Conservation (phyloP, 92 coral and sea anemone species). For the Porites lobata region DNA sequence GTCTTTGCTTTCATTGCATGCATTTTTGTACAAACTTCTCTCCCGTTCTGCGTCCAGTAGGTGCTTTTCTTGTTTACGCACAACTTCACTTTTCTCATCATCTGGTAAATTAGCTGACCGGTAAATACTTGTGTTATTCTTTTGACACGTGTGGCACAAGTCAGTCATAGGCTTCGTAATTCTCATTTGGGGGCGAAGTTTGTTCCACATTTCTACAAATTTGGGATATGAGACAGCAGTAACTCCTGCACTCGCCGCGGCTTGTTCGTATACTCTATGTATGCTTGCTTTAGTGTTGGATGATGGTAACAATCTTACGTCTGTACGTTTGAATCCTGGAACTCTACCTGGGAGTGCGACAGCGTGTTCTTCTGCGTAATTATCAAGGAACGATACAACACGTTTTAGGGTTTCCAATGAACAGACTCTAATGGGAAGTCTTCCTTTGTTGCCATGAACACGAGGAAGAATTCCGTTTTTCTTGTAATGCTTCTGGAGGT, state of each 20-base stretch:
- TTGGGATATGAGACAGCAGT: constrained; percentile 51
- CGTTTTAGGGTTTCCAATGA: constrained; percentile 14
- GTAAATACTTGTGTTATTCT: constrained; percentile 31
- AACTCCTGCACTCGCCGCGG: neutral
- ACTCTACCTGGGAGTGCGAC: constrained; percentile 54
- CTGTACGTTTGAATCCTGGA: constrained; percentile 42
- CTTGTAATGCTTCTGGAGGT: constrained; percentile 37
- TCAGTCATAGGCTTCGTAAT: constrained; percentile 57
- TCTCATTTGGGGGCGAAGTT: constrained; percentile 30
- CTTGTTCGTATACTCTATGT: constrained; percentile 19
- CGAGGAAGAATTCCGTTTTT: constrained; percentile 38
- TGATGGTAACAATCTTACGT: constrained; percentile 30
- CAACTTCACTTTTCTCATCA: constrained; percentile 36
- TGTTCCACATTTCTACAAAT: constrained; percentile 52
- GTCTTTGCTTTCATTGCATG: constrained; percentile 28
- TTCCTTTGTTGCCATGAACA: constrained; percentile 49
- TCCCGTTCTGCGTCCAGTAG: constrained; percentile 56
- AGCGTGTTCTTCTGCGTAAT: constrained; percentile 60
- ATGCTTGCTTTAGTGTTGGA: constrained; percentile 39
- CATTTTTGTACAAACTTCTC: constrained; percentile 47
- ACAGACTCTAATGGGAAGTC: constrained; percentile 28
- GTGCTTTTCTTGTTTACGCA: constrained; percentile 51
- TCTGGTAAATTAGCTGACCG: constrained; percentile 58
- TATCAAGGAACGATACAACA: constrained; percentile 28
- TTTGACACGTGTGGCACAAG: constrained; percentile 51